Percentiles rank a stretch among this genome's conserved stretches.
phyloP scores from a whole-genome alignment of 2,888 invertebrate genomes.

The Cryptocephalus moraei region DNA sequence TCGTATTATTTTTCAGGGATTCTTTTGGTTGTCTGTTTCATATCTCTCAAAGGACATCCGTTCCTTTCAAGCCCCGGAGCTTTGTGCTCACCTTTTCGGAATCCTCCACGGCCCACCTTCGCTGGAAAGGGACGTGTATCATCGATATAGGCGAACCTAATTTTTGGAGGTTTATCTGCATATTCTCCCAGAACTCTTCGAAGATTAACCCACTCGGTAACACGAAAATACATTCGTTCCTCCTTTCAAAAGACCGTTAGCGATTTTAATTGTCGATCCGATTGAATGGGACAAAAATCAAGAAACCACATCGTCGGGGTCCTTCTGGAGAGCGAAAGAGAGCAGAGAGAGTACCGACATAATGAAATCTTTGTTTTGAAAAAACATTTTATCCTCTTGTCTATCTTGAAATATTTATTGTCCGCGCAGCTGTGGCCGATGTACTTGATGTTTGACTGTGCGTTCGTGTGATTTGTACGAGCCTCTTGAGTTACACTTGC shows the following conservation, averaged over 20 bases:
- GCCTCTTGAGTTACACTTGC: background rate
- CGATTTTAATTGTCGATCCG: background rate
- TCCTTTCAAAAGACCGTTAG: background rate
- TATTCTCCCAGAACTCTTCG: background rate
- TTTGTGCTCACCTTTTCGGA: too few relatives aligned
- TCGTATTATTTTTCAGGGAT: too few relatives aligned
- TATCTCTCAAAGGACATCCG: too few relatives aligned
- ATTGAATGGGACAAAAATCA: slow-evolving; percentile 1
- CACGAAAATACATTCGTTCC: background rate
- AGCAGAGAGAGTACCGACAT: background rate
- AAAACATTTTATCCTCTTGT: slow-evolving; percentile 19
- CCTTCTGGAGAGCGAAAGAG: background rate
- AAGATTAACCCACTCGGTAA: background rate
- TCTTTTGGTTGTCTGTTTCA: too few relatives aligned
- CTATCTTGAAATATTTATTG: slow-evolving; percentile 25
- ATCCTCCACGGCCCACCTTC: too few relatives aligned
- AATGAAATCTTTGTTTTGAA: slow-evolving; percentile 21
- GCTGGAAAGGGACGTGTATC: too few relatives aligned
- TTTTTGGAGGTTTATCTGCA: too few relatives aligned
- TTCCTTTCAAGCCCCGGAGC: too few relatives aligned
- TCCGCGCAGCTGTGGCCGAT: slow-evolving; percentile 20
- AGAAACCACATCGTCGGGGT: slow-evolving; percentile 1
- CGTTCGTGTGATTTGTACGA: background rate
- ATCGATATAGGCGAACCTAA: too few relatives aligned
- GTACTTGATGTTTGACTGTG: background rate